These are phyloP conservation scores for Alectura lathami DNA, from an alignment of 2,113 vertebrate genomes.

Conservation along the genomic window DNA sequence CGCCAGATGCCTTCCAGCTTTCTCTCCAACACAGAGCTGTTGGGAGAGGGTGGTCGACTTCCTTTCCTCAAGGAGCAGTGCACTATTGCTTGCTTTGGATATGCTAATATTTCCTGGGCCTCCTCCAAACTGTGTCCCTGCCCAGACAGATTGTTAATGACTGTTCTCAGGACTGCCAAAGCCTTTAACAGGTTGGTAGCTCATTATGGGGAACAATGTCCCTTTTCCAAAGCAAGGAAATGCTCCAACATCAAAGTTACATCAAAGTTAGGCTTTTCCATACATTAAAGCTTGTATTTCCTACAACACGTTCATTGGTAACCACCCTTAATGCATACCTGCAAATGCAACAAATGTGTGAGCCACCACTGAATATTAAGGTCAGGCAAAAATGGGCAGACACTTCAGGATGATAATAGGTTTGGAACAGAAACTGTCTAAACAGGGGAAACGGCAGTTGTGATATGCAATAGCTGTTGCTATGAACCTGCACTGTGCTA, in stretches of 20 bases:
- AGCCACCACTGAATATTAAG: background rate
- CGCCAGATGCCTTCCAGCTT: background rate
- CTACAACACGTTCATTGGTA: background rate
- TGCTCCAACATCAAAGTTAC: background rate
- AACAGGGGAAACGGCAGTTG: background rate
- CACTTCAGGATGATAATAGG: background rate
- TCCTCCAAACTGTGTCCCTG: background rate
- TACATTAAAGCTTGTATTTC: background rate
- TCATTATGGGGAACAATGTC: background rate
- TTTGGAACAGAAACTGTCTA: background rate
- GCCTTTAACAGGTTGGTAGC: background rate
- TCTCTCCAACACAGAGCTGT: background rate
- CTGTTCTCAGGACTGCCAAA: background rate
- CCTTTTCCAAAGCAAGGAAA: background rate
- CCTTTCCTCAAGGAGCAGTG: background rate
- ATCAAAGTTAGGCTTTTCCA: background rate
- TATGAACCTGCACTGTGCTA: background rate
- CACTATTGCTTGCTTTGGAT: background rate
- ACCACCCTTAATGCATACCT: background rate
- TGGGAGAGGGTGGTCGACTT: background rate
- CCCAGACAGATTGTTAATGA: background rate
- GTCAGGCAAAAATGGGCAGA: background rate
- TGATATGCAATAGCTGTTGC: background rate
- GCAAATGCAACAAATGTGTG: background rate
- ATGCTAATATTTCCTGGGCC: background rate